These are phyloP conservation scores for Larimichthys polyactis DNA, from an alignment of 2,113 vertebrate genomes.

Conservation along the genomic window DNA sequence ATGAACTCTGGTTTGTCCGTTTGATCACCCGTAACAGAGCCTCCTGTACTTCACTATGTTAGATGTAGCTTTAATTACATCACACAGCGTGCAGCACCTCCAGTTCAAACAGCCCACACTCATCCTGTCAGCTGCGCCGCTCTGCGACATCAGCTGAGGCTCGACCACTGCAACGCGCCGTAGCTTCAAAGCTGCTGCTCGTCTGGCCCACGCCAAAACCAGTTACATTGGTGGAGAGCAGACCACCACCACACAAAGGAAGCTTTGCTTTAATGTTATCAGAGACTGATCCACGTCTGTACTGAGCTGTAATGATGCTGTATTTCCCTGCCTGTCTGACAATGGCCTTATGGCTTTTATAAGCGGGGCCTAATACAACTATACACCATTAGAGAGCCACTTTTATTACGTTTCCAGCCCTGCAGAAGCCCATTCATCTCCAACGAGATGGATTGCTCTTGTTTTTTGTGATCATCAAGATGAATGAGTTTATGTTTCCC, in stretches of 20 bases:
- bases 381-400: constrained; percentile 66
- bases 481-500: constrained; percentile 60
- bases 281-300: constrained; percentile 82
- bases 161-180: constrained; percentile 34
- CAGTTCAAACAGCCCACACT: constrained; percentile 54
- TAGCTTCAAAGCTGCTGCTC: constrained; percentile 87
- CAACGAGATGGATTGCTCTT: constrained; percentile 64
- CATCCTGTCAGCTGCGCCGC: constrained; percentile 69
- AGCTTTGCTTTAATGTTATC: constrained; percentile 92
- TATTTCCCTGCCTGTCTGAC: constrained; percentile 49
- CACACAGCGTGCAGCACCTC: constrained; percentile 32
- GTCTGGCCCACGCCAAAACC: constrained; percentile 90
- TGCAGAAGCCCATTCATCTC: constrained; percentile 69
- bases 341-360: constrained; percentile 70
- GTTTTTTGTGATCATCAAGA: constrained; percentile 63
- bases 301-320: constrained; percentile 67
- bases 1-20: neutral
- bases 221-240: constrained; percentile 87
- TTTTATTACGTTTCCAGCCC: constrained; percentile 78
- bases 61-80: constrained; percentile 40
- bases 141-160: constrained; percentile 40
- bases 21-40: neutral
- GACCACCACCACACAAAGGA: constrained; percentile 87
- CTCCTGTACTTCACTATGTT: neutral
- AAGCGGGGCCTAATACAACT: constrained; percentile 69